Conservation (phyloP, 2,797 vertebrate genomes). For the Labroides dimidiatus region DNA sequence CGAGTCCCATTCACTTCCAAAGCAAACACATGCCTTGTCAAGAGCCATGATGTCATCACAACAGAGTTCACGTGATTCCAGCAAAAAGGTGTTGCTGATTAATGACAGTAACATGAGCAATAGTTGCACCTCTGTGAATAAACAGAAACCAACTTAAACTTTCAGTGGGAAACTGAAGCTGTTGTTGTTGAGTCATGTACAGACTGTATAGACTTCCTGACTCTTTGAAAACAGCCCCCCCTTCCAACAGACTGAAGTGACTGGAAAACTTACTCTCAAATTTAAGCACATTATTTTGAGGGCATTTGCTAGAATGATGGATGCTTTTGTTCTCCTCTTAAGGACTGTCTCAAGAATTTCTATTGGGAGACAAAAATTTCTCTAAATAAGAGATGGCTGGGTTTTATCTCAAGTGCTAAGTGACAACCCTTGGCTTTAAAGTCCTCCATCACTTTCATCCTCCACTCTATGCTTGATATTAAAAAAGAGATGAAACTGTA, state of each 20-base stretch:
- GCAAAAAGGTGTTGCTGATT: no score
- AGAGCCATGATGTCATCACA: no score
- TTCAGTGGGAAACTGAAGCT: no score
- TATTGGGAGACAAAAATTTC: background rate
- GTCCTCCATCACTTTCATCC: conserved; percentile 18
- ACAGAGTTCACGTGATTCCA: no score
- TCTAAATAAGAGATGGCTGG: conserved; percentile 9
- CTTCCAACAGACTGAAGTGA: background rate
- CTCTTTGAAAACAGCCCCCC: background rate
- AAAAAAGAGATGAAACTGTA: background rate
- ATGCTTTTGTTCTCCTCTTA: conserved; percentile 2
- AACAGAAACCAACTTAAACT: no score
- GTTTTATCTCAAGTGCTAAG: conserved; percentile 6
- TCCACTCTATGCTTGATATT: background rate
- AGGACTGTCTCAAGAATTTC: background rate
- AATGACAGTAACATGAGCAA: no score
- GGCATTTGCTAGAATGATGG: background rate
- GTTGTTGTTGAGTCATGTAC: no score
- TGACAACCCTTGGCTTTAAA: conserved; percentile 28
- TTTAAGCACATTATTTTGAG: background rate
- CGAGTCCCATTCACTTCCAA: no score
- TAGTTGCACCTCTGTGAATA: no score
- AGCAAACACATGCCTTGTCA: no score
- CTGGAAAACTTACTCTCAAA: background rate
- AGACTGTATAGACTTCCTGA: no score